Base-by-base conservation (phyloP, 2,888 invertebrate genomes). In the Euclidia mi region DNA sequence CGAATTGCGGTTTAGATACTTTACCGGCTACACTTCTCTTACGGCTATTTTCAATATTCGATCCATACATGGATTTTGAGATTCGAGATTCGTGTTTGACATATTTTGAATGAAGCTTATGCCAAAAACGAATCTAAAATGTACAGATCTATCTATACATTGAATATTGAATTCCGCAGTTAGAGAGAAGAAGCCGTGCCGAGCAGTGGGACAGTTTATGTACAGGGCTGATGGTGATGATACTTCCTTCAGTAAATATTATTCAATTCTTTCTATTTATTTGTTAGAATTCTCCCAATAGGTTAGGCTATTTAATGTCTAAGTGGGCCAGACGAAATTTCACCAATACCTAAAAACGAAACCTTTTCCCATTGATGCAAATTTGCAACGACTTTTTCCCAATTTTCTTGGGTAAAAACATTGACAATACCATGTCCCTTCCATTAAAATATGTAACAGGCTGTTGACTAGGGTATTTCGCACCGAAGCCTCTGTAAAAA, bases 401-500 rank as follows among this genome's bases (percentile, higher is more conserved):
- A 41, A 52, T 48, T 46, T 31, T 2, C 49, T 25, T 3, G n/a
- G 18, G 42, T 51, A 43, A 62, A 68, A 47, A 64, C 65, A 55
- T 45, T 44, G 56, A 17, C 46, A 43, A 25, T 37, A n/a, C 42
- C 46, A 25, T 38, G 49, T 46, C 57, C 47, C 34, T 56, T 58
- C 56, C 64, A 57, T 58, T 56, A 40, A 47, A 47, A 20, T 38
- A 20, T 46, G 55, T 55, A 55, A 56, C 59, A 52, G 18, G 46
- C 35, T 14, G 46, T 35, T 58, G 50, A 56, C 50, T 45, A 28
- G 41, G 20, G 7, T 45, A 67, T 59, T 63, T 66, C 47, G 49
- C 66, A 65, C 61, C 56, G 67, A 64, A 55, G 37, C 42, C 57
- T 42, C 60, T 46, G 71, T 79, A 81, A 82, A 85, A 81, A 82